These are phyloP conservation scores for Aulostomus chinensis DNA, from an alignment of 2,797 vertebrate species.

Conservation along the genomic window DNA sequence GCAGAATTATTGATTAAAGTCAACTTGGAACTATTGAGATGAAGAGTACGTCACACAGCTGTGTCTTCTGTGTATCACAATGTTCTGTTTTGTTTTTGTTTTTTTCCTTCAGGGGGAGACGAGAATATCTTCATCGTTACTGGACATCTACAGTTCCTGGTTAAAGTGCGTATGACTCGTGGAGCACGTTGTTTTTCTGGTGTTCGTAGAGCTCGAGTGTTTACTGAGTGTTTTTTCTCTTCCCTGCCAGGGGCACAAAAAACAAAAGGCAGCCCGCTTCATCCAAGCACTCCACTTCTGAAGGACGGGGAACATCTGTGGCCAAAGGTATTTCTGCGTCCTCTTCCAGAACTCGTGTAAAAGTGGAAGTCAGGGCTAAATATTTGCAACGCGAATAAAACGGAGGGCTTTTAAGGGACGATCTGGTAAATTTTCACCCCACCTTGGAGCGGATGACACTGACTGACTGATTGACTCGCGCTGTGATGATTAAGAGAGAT, in stretches of 20 bases:
- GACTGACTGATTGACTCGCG: no score
- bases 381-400: no score
- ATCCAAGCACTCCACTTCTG: slow-evolving; percentile 21
- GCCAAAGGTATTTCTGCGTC: slow-evolving; percentile 42
- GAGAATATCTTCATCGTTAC: slow-evolving; percentile 40
- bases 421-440: no score
- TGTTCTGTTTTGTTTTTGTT: background rate
- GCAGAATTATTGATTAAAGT: no score
- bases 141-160: slow-evolving; percentile 75
- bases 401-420: no score
- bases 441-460: no score
- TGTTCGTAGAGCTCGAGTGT: background rate
- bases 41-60: background rate
- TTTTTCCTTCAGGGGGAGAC: slow-evolving; percentile 33
- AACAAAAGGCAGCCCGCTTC: slow-evolving; percentile 14
- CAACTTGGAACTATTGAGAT: no score
- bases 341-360: no score
- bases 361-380: no score
- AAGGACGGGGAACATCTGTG: slow-evolving; percentile 5
- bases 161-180: slow-evolving; percentile 56
- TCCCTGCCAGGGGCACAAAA: slow-evolving; percentile 35
- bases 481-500: no score
- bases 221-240: slow-evolving; percentile 1
- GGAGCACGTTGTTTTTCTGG: background rate
- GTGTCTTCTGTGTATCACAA: background rate